Evolutionary conservation across 1,140 invertebrate species (phyloP).

Genomic region (Paramacrobiotus metropolitanus): DNA sequence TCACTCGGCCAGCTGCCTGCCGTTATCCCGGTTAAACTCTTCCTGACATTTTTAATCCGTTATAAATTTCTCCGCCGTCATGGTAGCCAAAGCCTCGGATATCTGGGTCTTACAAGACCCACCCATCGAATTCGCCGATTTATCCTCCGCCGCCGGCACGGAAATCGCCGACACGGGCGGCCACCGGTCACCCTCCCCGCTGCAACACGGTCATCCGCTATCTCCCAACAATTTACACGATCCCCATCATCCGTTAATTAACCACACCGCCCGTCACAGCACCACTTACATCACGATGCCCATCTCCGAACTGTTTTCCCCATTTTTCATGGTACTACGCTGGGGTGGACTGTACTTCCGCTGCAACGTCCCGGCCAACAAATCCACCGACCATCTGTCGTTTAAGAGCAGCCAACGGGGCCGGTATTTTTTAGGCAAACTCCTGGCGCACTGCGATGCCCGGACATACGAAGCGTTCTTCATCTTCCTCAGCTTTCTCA

Average conservation of each 20-base stretch:
- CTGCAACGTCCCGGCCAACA: too few species aligned
- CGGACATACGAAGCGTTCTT: background rate
- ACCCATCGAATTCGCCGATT: background rate
- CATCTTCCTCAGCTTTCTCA: background rate
- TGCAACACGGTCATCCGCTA: too few species aligned
- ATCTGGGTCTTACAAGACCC: background rate
- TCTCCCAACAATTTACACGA: too few species aligned
- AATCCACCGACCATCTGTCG: too few species aligned
- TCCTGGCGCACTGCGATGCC: background rate
- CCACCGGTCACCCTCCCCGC: background rate
- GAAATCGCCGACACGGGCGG: background rate
- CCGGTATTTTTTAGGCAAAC: background rate
- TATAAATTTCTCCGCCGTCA: too few species aligned
- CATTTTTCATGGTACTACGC: background rate
- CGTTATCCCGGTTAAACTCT: too few species aligned
- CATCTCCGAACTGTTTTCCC: background rate
- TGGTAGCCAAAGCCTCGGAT: too few species aligned
- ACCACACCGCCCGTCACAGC: background rate
- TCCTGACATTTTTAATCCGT: too few species aligned
- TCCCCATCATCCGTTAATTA: too few species aligned
- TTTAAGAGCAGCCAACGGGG: background rate
- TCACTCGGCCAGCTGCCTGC: too few species aligned
- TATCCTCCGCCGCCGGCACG: too few species aligned
- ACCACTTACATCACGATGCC: background rate
- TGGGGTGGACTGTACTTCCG: background rate